Evolutionary conservation across 1,140 invertebrate genomes (phyloP).

Genomic region (Ylistrum balloti): DNA sequence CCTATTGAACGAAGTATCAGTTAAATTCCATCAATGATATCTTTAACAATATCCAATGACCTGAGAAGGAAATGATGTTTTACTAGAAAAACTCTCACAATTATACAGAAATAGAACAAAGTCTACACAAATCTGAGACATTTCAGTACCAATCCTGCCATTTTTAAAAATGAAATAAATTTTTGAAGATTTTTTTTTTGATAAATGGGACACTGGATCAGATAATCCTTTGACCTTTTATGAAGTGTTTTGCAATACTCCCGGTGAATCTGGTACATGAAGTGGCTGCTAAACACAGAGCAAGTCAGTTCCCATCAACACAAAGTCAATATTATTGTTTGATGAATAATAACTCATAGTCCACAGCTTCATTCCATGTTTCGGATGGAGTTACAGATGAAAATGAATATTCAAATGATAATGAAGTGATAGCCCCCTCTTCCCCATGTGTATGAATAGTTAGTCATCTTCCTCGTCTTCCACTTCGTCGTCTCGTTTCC

Average conservation of each 20-base stretch:
- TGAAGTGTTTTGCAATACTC: neutral
- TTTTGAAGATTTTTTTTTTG: neutral
- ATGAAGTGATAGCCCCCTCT: neutral
- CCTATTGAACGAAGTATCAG: no score
- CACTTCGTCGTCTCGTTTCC: conserved; percentile 69
- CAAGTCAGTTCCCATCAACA: neutral
- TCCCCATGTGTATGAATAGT: neutral
- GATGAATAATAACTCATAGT: neutral
- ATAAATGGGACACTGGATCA: neutral
- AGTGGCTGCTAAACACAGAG: no score
- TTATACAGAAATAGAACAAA: no score
- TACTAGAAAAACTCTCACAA: no score
- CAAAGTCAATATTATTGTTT: neutral
- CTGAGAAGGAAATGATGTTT: no score
- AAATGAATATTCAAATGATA: conserved; percentile 30
- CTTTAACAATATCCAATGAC: no score
- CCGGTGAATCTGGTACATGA: neutral
- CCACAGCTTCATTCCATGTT: neutral
- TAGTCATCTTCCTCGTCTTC: conserved; percentile 55
- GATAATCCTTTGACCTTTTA: neutral
- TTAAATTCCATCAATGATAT: no score
- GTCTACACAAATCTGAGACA: no score
- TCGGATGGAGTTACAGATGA: conserved; percentile 8
- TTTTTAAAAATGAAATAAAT: neutral
- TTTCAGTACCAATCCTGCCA: neutral